Base-by-base conservation (phyloP, 2,797 vertebrate genomes). In the Manis javanica region DNA sequence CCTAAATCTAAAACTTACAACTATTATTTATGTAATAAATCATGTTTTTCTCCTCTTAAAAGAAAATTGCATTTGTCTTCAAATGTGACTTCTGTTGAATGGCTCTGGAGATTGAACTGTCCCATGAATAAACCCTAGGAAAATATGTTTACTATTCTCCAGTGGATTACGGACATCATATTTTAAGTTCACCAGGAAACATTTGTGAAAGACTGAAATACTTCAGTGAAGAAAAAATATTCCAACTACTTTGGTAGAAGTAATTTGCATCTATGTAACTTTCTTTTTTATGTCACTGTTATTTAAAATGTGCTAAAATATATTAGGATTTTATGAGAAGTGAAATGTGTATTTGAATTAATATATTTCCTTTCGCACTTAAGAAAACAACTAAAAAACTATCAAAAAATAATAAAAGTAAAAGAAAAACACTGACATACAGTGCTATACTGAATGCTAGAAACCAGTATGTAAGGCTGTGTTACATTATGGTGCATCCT, bases 1-100 rank as follows among this genome's bases (percentile, higher is more conserved):
- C n/a, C 42, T 61, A 79, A 94, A 91, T 24, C 26, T 89, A 37
- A 69, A 88, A 96, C 61, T 63, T 93, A n/a, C 15, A 75, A 46
- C 34, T 95, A 18, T 91, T 87, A 69, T n/a, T 6, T 78, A 34
- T 63, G 39, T 72, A 57, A 82, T 74, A 74, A 93, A 79, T 68
- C 10, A 57, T 37, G 4, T 57, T 83, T 87, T 68, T 37, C 59
- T 88, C 23, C 24, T 83, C 39, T 24, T 37, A 64, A 64, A 91
- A 81, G 59, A 72, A 90, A 84, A 81, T 87, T 42, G 26, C 1
- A 69, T 24, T 61, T 81, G 78, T 85, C 55, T 5, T 93, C 55
- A 39, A 66, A 15, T 83, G 37, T 46, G 49, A 12, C 10, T 19
- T 93, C 31, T 39, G 31, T 83, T 88, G 21, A 84, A 53, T 74